phyloP scores from a whole-genome alignment of 1,140 invertebrate species.

The Zaprionus vittiger region DNA sequence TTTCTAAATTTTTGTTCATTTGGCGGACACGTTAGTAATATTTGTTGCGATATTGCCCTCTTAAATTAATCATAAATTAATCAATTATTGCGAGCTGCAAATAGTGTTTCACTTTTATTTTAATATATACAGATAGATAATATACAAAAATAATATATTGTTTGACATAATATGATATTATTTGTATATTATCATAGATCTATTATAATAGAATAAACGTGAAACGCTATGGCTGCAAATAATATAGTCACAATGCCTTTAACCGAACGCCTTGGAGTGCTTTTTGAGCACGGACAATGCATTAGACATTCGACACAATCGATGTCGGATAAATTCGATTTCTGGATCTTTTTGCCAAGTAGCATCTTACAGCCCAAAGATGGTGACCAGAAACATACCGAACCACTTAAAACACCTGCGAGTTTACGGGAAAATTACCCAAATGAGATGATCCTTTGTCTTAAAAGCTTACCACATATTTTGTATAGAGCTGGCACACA shows the following conservation, averaged over 20 bases:
- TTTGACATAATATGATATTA: no score
- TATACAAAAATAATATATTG: no score
- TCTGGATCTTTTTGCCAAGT: not conserved
- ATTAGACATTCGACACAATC: not conserved
- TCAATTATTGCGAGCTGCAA: no score
- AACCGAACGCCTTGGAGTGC: not conserved
- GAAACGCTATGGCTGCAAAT: not conserved
- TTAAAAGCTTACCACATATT: not conserved
- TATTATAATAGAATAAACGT: no score
- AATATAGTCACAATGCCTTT: not conserved
- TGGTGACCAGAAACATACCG: conserved; percentile 15
- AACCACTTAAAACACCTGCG: not conserved
- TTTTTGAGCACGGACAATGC: conserved; percentile 2
- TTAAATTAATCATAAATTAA: no score
- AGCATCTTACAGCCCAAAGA: conserved; percentile 5
- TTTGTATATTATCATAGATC: no score
- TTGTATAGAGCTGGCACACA: not conserved
- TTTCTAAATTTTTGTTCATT: no score
- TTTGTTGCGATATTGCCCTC: no score
- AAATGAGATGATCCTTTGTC: not conserved
- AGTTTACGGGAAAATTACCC: not conserved
- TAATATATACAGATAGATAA: no score
- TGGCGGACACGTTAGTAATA: no score
- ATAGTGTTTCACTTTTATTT: no score
- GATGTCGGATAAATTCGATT: not conserved